These are phyloP conservation scores for Myathropa florea DNA, from an alignment of 2,888 invertebrate genomes.

Conservation along the genomic window DNA sequence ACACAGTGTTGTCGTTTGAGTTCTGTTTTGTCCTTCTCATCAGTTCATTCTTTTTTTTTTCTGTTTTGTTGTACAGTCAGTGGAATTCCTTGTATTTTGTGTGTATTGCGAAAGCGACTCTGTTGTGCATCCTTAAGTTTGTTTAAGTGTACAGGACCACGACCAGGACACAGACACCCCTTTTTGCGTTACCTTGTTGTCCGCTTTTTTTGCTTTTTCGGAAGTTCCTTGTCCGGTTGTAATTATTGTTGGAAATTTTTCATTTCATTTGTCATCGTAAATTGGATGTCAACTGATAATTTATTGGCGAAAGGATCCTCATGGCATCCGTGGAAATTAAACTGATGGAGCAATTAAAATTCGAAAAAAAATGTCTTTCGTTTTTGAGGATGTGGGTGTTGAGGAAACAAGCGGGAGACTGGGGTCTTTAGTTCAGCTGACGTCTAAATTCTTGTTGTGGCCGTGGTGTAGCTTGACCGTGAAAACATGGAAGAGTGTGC, in stretches of 20 bases:
- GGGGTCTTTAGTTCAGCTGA: no score
- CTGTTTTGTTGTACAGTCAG: no score
- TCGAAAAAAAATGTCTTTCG: no score
- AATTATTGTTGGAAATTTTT: slow-evolving; percentile 66
- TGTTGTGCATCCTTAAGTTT: background rate
- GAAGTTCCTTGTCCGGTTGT: slow-evolving; percentile 19
- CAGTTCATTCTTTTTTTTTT: background rate
- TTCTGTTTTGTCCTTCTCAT: slow-evolving; percentile 23
- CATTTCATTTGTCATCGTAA: slow-evolving; percentile 66
- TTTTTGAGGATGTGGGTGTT: no score
- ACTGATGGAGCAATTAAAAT: background rate
- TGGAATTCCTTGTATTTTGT: no score
- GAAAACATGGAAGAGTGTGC: no score
- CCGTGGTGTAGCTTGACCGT: no score
- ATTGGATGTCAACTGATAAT: slow-evolving; percentile 36
- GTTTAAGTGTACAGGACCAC: background rate
- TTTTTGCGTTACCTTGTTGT: background rate
- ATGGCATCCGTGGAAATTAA: background rate
- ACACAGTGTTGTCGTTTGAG: slow-evolving; percentile 46
- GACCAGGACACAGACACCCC: no score
- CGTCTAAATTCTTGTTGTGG: no score
- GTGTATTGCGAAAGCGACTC: background rate
- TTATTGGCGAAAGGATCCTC: background rate
- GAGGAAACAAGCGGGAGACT: no score
- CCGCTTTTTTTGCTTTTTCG: background rate